Percentiles rank a stretch among this genome's conserved stretches.
Conservation (phyloP, 2,888 invertebrate genomes). For the Euplexia lucipara region DNA sequence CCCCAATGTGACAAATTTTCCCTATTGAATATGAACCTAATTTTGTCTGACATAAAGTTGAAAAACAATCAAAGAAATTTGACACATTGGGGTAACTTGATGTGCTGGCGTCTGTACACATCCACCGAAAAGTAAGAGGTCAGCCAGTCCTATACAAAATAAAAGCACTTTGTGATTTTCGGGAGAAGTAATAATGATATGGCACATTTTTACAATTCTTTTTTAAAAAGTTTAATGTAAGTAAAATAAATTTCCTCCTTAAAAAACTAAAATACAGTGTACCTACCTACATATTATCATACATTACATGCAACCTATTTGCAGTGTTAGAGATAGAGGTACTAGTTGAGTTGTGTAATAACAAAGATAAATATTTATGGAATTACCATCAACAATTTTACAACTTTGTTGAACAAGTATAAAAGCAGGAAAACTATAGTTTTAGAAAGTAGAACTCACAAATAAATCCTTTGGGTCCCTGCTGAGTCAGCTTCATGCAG, state of each 20-base stretch:
- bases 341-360: too few relatives aligned
- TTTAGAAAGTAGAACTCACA: constrained; percentile 92
- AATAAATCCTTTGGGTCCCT: constrained; percentile 98
- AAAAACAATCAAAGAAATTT: too few relatives aligned
- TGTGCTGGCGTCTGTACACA: too few relatives aligned
- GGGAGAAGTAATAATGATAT: too few relatives aligned
- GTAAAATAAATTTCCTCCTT: neutral
- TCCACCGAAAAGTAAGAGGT: neutral
- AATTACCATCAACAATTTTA: neutral
- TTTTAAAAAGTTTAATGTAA: too few relatives aligned
- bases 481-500: constrained; percentile 98
- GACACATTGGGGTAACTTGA: too few relatives aligned
- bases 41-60: too few relatives aligned
- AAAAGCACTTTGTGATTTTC: neutral
- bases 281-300: too few relatives aligned
- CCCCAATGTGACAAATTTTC: too few relatives aligned
- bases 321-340: neutral
- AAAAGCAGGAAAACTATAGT: neutral
- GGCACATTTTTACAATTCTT: neutral
- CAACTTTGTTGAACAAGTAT: neutral
- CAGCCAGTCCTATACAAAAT: too few relatives aligned
- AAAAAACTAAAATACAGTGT: neutral
- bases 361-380: neutral
- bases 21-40: too few relatives aligned
- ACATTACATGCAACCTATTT: constrained; percentile 5